Evolutionary conservation across 2,113 vertebrate genomes (phyloP).

Genomic region (Mobula hypostoma): DNA sequence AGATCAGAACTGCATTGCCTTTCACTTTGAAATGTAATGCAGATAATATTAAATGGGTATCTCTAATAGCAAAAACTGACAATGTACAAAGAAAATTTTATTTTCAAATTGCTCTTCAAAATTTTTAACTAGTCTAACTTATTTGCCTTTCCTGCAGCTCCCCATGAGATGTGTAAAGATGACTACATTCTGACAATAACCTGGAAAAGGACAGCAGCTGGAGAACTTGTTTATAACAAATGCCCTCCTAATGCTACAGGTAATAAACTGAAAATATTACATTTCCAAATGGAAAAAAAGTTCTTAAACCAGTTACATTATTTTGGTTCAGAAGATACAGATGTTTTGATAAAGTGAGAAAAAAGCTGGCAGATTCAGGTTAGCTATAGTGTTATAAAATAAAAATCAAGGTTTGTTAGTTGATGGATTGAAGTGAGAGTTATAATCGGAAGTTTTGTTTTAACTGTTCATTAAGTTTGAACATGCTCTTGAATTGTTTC

Average conservation of each 20-base stretch:
- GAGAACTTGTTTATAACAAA: constrained; percentile 93
- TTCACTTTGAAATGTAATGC: not conserved
- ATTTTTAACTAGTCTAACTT: not conserved
- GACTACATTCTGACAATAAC: constrained; percentile 79
- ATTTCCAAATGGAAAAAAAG: not conserved
- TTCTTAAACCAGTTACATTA: not conserved
- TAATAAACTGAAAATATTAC: constrained; percentile 46
- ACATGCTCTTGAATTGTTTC: not conserved
- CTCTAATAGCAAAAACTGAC: not conserved
- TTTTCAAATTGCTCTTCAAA: not conserved
- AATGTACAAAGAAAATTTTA: not conserved
- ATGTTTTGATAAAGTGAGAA: not conserved
- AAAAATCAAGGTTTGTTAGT: not conserved
- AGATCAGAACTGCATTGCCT: not conserved
- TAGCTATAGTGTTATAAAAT: not conserved
- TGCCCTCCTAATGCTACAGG: constrained; percentile 93
- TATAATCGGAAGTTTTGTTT: not conserved
- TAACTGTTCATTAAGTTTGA: not conserved
- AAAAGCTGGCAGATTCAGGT: not conserved
- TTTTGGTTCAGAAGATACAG: no score
- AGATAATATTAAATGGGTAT: not conserved
- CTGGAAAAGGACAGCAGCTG: constrained; percentile 89
- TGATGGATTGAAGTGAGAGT: not conserved
- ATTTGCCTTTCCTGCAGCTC: constrained; percentile 55
- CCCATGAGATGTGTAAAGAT: constrained; percentile 89